Evolutionary conservation across 2,797 vertebrate species (phyloP).

Genomic region (Mormyrus hasselquistii): DNA sequence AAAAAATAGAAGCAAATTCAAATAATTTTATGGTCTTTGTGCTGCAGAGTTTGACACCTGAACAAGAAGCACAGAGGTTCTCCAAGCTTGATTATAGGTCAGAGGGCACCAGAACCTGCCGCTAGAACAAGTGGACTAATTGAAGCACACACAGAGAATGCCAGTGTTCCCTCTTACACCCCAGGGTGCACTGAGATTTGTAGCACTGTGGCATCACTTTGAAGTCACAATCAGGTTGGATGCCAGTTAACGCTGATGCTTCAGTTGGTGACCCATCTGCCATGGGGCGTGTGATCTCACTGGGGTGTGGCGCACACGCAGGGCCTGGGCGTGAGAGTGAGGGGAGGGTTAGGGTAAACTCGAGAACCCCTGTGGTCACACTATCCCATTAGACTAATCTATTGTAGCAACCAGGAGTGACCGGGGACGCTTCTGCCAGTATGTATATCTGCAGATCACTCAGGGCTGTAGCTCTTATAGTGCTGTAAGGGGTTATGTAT

Average conservation of each 20-base stretch:
- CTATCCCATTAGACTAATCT: conserved; percentile 5
- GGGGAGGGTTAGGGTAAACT: neutral
- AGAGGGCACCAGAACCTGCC: neutral
- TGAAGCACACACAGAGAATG: neutral
- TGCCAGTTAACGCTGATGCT: neutral
- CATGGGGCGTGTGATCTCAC: neutral
- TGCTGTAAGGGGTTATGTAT: neutral
- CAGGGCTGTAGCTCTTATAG: neutral
- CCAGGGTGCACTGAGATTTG: neutral
- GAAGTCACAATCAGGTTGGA: too few species aligned
- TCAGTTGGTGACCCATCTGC: neutral
- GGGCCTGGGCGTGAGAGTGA: neutral
- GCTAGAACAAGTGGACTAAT: neutral
- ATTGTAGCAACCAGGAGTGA: conserved; percentile 18
- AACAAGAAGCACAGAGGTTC: conserved; percentile 17
- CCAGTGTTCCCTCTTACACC: neutral
- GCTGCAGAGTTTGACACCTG: conserved; percentile 17
- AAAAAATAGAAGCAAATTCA: neutral
- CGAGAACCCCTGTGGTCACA: conserved; percentile 12
- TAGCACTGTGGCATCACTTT: neutral
- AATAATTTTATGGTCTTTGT: neutral
- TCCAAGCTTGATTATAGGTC: neutral
- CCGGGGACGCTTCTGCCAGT: neutral
- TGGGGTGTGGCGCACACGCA: neutral
- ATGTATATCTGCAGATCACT: neutral